These are phyloP conservation scores for Gobio occitaniae DNA, from an alignment of 2,797 vertebrate species.

Conservation along the genomic window DNA sequence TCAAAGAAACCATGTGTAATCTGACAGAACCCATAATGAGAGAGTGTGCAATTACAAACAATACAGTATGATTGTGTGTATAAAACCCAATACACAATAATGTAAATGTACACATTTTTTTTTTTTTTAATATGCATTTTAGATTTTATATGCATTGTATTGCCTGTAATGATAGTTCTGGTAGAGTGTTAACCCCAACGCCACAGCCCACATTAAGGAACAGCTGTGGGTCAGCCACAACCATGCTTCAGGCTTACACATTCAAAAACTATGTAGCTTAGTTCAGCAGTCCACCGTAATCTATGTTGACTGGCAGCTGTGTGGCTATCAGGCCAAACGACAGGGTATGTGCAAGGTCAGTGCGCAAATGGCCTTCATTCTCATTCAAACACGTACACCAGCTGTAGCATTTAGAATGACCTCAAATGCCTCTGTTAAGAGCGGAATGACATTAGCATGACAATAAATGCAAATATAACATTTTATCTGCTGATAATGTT, in stretches of 20 bases:
- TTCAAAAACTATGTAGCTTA: constrained; percentile 3
- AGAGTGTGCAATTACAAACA: neutral
- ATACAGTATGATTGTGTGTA: neutral
- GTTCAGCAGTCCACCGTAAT: neutral
- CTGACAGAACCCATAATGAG: constrained; percentile 4
- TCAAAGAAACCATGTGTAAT: constrained; percentile 33
- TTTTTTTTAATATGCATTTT: neutral
- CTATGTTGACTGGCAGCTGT: constrained; percentile 8
- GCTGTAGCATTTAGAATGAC: constrained; percentile 38
- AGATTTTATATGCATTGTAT: neutral
- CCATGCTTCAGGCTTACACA: constrained; percentile 16
- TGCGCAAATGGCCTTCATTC: constrained; percentile 18
- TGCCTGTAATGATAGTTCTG: neutral
- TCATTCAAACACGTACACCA: constrained; percentile 44
- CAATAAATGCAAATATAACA: constrained; percentile 3
- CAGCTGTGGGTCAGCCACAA: constrained; percentile 51
- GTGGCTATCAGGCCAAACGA: neutral
- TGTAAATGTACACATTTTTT: neutral
- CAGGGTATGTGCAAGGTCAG: constrained; percentile 29
- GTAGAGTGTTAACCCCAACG: constrained; percentile 18
- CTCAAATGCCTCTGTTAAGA: constrained; percentile 3
- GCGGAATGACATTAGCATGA: neutral
- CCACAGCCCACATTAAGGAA: constrained; percentile 21
- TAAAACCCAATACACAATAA: neutral
- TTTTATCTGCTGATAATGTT: constrained; percentile 5